Evolutionary conservation across 1,140 invertebrate species (phyloP).

Genomic region (Tetramorium simillimum): DNA sequence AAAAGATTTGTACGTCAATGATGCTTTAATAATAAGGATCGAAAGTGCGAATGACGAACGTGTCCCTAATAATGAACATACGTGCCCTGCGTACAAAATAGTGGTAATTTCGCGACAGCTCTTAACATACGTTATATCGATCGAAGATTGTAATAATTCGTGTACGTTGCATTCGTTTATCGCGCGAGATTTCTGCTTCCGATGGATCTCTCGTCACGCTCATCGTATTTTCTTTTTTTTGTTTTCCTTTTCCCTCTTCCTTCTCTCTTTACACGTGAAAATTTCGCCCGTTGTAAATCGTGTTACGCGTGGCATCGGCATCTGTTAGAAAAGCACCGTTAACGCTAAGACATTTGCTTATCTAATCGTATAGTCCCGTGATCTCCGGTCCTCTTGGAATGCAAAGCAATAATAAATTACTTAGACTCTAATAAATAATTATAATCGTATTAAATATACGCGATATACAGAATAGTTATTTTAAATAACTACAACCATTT

Average conservation of each 20-base stretch:
- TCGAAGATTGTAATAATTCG: slow-evolving; percentile 46
- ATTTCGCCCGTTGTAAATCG: slow-evolving; percentile 12
- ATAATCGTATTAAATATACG: slow-evolving; percentile 77
- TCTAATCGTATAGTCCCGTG: slow-evolving; percentile 49
- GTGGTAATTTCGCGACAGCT: slow-evolving; percentile 42
- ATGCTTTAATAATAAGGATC: slow-evolving; percentile 67
- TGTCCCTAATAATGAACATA: slow-evolving; percentile 52
- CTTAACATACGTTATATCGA: slow-evolving; percentile 48
- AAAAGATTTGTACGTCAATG: slow-evolving; percentile 75
- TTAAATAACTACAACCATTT: slow-evolving; percentile 82
- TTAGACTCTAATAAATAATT: slow-evolving; percentile 80
- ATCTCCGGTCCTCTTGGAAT: slow-evolving; percentile 74
- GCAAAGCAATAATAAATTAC: slow-evolving; percentile 84
- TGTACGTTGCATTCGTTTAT: slow-evolving; percentile 40
- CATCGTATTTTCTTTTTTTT: neutral
- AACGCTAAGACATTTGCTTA: slow-evolving; percentile 48
- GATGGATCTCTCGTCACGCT: neutral
- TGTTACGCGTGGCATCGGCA: neutral
- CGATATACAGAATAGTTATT: slow-evolving; percentile 80
- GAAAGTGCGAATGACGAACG: slow-evolving; percentile 57
- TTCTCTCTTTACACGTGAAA: slow-evolving; percentile 5
- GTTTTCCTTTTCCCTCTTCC: neutral
- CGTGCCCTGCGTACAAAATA: slow-evolving; percentile 53
- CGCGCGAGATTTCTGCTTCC: slow-evolving; percentile 1
- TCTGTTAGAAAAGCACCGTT: slow-evolving; percentile 61